These are phyloP conservation scores for Achlya flavicornis DNA, from an alignment of 2,888 invertebrate genomes.

Conservation along the genomic window DNA sequence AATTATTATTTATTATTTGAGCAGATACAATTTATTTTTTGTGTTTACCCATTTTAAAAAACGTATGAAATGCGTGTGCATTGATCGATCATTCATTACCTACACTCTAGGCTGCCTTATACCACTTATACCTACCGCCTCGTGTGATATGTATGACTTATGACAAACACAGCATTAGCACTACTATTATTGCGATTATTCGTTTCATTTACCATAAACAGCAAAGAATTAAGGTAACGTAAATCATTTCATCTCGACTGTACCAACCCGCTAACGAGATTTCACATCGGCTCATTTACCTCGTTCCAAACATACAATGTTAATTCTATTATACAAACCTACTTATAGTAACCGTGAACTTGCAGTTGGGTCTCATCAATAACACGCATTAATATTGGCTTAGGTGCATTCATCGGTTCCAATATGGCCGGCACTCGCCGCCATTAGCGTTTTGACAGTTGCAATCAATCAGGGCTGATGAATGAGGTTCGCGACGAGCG, in stretches of 20 bases:
- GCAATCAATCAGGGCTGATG: conserved; percentile 82
- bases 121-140: no score
- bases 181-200: no score
- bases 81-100: no score
- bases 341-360: conserved; percentile 79
- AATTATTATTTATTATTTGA: no score
- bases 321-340: conserved; percentile 71
- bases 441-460: conserved; percentile 81
- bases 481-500: conserved; percentile 67
- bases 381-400: conserved; percentile 75
- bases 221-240: background rate
- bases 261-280: conserved; percentile 50
- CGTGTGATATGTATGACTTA: no score
- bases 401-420: conserved; percentile 71
- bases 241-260: conserved; percentile 25
- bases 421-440: conserved; percentile 74
- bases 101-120: no score
- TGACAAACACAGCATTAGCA: no score
- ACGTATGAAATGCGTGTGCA: no score
- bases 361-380: conserved; percentile 69
- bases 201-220: background rate
- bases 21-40: no score
- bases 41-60: no score
- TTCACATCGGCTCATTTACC: conserved; percentile 56
- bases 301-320: conserved; percentile 58